These are phyloP conservation scores for Drosophila prosaltans DNA, from an alignment of 1,140 invertebrate species.

Conservation along the genomic window DNA sequence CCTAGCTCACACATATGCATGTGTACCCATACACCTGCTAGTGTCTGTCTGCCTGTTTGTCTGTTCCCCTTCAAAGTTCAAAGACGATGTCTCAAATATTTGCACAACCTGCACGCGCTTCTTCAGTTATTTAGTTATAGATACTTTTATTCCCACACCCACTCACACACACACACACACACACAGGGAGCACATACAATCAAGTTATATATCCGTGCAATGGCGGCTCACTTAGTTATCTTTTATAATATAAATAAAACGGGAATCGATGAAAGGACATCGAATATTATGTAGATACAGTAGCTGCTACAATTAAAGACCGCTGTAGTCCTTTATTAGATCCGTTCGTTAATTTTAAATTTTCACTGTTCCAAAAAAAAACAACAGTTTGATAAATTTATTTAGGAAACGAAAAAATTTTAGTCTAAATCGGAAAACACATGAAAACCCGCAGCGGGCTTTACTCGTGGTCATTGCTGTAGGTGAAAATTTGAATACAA, in stretches of 20 bases:
- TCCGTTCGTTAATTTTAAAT: too few relatives aligned
- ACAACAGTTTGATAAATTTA: too few relatives aligned
- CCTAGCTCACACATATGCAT: neutral
- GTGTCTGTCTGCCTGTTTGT: neutral
- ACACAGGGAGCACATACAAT: neutral
- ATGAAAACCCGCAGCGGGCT: too few relatives aligned
- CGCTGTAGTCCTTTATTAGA: too few relatives aligned
- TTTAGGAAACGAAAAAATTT: too few relatives aligned
- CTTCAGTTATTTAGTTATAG: constrained; percentile 14
- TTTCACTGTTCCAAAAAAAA: too few relatives aligned
- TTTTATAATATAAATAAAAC: constrained; percentile 9
- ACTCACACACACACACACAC: neutral
- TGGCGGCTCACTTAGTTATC: constrained; percentile 8
- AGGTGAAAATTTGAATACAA: neutral
- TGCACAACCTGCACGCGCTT: constrained; percentile 5
- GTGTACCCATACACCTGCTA: neutral
- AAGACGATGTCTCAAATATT: constrained; percentile 7
- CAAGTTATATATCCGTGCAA: neutral
- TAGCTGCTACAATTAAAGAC: too few relatives aligned
- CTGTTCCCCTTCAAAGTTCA: neutral
- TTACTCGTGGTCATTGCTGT: too few relatives aligned
- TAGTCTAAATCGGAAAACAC: too few relatives aligned
- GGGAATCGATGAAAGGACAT: neutral
- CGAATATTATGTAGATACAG: neutral
- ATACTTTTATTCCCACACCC: neutral